Percentiles rank a stretch among this genome's conserved stretches.
Conservation (phyloP, 2,797 vertebrate species). For the Fringilla coelebs region DNA sequence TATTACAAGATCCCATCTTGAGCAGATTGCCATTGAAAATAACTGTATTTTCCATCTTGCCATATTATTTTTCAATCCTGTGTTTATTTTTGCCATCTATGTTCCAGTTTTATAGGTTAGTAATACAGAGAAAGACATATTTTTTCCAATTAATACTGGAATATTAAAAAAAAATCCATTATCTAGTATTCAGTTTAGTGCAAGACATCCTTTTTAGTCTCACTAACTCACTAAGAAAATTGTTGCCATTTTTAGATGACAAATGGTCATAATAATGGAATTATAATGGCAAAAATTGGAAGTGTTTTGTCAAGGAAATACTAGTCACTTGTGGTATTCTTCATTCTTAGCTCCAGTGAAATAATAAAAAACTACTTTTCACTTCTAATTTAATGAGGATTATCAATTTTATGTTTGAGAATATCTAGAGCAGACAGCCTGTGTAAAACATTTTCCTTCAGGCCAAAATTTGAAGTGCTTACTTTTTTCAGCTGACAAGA, state of each 20-base stretch:
- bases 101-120: not conserved
- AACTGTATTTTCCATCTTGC: not conserved
- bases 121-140: not conserved
- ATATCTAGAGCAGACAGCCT: not conserved
- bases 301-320: not conserved
- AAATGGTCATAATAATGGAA: not conserved
- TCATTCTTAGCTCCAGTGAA: not conserved
- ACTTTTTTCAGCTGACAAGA: not conserved
- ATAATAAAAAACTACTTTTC: not conserved
- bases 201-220: not conserved
- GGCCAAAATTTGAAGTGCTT: not conserved
- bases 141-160: not conserved
- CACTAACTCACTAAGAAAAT: not conserved
- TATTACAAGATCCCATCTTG: not conserved
- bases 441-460: not conserved
- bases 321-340: not conserved
- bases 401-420: not conserved
- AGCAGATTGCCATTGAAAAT: not conserved
- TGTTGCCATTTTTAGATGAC: not conserved
- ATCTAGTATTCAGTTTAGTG: not conserved
- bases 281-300: not conserved
- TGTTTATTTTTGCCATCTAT: not conserved
- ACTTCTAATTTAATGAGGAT: not conserved
- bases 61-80: not conserved
- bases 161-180: not conserved